A percentile compares a stretch with the other conserved stretches of the same genome.
phyloP scores from a whole-genome alignment of 2,888 invertebrate genomes.

The Mythimna ferrago region DNA sequence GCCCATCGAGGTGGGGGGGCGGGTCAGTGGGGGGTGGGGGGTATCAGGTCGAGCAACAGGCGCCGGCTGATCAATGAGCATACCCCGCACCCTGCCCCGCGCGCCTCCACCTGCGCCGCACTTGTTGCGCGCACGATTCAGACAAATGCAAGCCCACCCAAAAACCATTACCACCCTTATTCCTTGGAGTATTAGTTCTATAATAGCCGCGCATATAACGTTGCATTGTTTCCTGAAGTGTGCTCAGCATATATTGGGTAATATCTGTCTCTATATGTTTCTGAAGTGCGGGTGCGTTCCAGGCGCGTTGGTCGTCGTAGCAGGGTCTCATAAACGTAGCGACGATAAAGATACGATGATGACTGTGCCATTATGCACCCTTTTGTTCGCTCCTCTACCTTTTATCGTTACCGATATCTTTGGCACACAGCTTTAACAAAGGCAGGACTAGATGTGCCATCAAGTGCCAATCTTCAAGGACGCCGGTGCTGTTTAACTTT shows the following conservation, averaged over 20 bases:
- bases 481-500: constrained; percentile 41
- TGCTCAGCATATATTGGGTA: constrained; percentile 53
- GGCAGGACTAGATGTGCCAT: constrained; percentile 27
- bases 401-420: constrained; percentile 57
- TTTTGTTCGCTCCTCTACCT: constrained; percentile 59
- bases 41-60: constrained; percentile 83
- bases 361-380: constrained; percentile 61
- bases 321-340: constrained; percentile 59
- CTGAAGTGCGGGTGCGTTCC: constrained; percentile 44
- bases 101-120: constrained; percentile 82
- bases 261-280: constrained; percentile 51
- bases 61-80: constrained; percentile 86
- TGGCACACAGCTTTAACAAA: constrained; percentile 50
- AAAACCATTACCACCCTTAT: constrained; percentile 48
- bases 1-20: constrained; percentile 55
- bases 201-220: constrained; percentile 52
- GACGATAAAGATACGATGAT: constrained; percentile 69
- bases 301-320: constrained; percentile 48
- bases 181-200: constrained; percentile 25
- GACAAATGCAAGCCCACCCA: constrained; percentile 62
- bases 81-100: constrained; percentile 70
- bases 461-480: constrained; percentile 41
- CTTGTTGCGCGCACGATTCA: constrained; percentile 86
- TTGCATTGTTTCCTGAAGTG: constrained; percentile 63
- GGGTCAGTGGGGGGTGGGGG: constrained; percentile 68